Evolutionary conservation across 2,888 invertebrate species (phyloP), one percentile per base, ranked within the genome.

Genomic region (Diloba caeruleocephala): DNA sequence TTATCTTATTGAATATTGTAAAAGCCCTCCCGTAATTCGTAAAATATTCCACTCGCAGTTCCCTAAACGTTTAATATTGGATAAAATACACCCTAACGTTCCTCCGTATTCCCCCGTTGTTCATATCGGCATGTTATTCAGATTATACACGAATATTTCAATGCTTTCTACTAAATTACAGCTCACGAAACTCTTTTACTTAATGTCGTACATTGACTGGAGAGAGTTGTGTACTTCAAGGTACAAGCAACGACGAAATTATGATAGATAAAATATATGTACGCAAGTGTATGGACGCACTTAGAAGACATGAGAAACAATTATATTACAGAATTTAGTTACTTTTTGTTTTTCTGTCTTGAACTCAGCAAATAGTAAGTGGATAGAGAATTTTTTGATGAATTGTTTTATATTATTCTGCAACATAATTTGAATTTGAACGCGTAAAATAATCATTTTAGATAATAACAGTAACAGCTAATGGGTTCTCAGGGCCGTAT

Each of bases 111-210:
- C 92, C 92, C 90, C 89, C 90, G 92, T 88, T 90, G 92, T 91
- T 92, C 92, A 93, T 93, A 92, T 93, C 87, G 90, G 89, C 92
- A 93, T 93, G 93, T 92, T 93, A 92, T 92, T 92, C 90, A 90
- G 91, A 93, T 92, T 92, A 92, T 89, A 92, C 92, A 93, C 91
- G 92, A 92, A 92, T 92, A 92, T 92, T 92, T 92, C 93, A 92
- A 92, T 92, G 93, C 92, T 92, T 91, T 93, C 90, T 92, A 92
- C 90, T 90, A 92, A 93, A 93, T 93, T 92, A 92, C 90, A 89
- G 87, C 87, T 84, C 88, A 90, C 90, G 90, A 81, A 88, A 89
- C 86, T 89, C 88, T 90, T 91, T 90, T 88, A 87, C 87, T 88
- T 88, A 88, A 88, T 85, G 86, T 84, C 81, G 81, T 82, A 78